A percentile compares a stretch with the other conserved stretches of the same genome.
These are phyloP conservation scores for Aphaenogaster floridana DNA, from an alignment of 1,140 invertebrate genomes.

Conservation along the genomic window DNA sequence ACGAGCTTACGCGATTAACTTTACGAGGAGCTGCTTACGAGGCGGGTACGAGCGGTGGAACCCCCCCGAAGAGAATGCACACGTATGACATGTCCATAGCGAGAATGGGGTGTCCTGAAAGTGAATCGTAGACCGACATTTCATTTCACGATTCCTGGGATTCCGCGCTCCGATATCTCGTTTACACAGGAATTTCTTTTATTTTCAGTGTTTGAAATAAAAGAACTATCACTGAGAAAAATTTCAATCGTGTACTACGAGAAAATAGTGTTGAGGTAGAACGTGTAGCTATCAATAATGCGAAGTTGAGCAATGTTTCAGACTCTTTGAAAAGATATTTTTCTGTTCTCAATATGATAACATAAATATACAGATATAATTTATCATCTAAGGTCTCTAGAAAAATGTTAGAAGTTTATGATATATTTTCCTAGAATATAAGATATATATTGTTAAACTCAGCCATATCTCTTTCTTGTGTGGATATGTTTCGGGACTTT, in stretches of 20 bases:
- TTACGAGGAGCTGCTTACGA: slow-evolving; percentile 12
- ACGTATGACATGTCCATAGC: not conserved
- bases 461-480: not conserved
- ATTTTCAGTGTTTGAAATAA: not conserved
- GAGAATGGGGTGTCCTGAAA: slow-evolving; percentile 11
- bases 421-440: not conserved
- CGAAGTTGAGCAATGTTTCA: not conserved
- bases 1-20: not conserved
- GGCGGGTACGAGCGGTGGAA: not conserved
- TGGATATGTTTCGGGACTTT: not conserved
- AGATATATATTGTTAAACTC: not conserved
- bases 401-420: not conserved
- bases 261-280: not conserved
- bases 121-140: not conserved
- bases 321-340: too few relatives aligned
- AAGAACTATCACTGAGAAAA: not conserved
- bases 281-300: not conserved
- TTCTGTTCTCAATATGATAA: not conserved
- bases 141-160: slow-evolving; percentile 11
- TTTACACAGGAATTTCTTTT: not conserved
- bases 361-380: not conserved
- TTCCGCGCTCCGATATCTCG: slow-evolving; percentile 17
- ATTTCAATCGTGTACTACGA: not conserved
- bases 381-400: not conserved
- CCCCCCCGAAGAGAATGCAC: not conserved